A percentile compares a stretch with the other conserved stretches of the same genome.
These are phyloP conservation scores for Cantharis rufa DNA, from an alignment of 2,888 invertebrate species.

Conservation along the genomic window DNA sequence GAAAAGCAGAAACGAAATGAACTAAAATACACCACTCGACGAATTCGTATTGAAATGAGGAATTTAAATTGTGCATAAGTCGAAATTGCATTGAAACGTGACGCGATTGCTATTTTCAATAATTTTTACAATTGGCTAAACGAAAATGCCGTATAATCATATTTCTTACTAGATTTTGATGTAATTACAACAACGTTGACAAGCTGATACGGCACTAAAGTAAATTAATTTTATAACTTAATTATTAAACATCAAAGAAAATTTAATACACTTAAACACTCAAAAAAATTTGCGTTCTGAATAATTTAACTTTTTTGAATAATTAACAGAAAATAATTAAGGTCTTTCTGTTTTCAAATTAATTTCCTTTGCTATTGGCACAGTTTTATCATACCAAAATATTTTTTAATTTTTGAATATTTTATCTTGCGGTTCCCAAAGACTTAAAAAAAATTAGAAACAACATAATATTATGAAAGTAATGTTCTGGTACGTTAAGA, in stretches of 20 bases:
- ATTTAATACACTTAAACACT: not conserved
- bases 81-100: not conserved
- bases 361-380: not conserved
- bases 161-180: not conserved
- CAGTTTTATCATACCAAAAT: not conserved
- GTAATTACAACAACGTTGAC: not conserved
- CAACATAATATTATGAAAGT: no score
- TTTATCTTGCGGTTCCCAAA: no score
- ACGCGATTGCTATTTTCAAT: not conserved
- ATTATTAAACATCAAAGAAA: not conserved
- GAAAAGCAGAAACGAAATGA: conserved; percentile 18
- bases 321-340: not conserved
- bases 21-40: conserved; percentile 3
- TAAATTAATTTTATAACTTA: not conserved
- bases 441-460: no score
- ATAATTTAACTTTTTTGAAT: not conserved
- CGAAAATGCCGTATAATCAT: not conserved
- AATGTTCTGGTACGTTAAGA: no score
- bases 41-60: conserved; percentile 6
- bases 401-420: no score
- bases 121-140: not conserved
- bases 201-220: not conserved
- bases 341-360: not conserved
- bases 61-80: conserved; percentile 9
- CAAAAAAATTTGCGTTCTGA: not conserved